Conservation (phyloP, 2,888 invertebrate species). For the Empis stercorea region DNA sequence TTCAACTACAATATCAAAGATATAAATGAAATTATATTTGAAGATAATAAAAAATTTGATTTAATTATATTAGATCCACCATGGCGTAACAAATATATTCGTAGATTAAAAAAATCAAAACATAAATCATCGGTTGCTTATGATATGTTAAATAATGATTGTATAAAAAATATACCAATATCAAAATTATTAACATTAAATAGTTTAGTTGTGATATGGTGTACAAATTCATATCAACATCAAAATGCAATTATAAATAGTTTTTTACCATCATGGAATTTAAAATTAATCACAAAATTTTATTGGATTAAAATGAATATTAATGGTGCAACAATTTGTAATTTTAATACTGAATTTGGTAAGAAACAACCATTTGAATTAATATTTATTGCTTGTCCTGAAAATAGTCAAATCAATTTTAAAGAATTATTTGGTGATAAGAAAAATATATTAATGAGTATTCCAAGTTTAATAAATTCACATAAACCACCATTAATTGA, state of each 20-base stretch:
- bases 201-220: slow-evolving; percentile 77
- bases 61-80: slow-evolving; percentile 86
- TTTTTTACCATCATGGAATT: slow-evolving; percentile 70
- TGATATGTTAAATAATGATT: slow-evolving; percentile 60
- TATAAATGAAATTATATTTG: slow-evolving; percentile 40
- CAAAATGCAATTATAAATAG: slow-evolving; percentile 50
- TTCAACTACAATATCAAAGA: slow-evolving; percentile 52
- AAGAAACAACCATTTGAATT: slow-evolving; percentile 85
- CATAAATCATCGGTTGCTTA: slow-evolving; percentile 49
- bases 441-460: slow-evolving; percentile 50
- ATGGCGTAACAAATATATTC: slow-evolving; percentile 91
- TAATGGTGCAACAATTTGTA: slow-evolving; percentile 51
- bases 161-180: slow-evolving; percentile 59
- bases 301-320: slow-evolving; percentile 64
- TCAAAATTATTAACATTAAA: slow-evolving; percentile 44
- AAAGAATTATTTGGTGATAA: slow-evolving; percentile 14
- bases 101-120: slow-evolving; percentile 54
- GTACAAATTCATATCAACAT: slow-evolving; percentile 72
- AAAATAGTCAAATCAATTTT: slow-evolving; percentile 13
- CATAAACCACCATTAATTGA: slow-evolving; percentile 83
- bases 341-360: slow-evolving; percentile 45
- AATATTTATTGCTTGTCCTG: slow-evolving; percentile 48
- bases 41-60: slow-evolving; percentile 52
- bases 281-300: slow-evolving; percentile 60
- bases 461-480: slow-evolving; percentile 87